A percentile compares a stretch with the other conserved stretches of the same genome.
These are phyloP conservation scores for Austrolebias charrua DNA, from an alignment of 2,797 vertebrate genomes.

Conservation along the genomic window DNA sequence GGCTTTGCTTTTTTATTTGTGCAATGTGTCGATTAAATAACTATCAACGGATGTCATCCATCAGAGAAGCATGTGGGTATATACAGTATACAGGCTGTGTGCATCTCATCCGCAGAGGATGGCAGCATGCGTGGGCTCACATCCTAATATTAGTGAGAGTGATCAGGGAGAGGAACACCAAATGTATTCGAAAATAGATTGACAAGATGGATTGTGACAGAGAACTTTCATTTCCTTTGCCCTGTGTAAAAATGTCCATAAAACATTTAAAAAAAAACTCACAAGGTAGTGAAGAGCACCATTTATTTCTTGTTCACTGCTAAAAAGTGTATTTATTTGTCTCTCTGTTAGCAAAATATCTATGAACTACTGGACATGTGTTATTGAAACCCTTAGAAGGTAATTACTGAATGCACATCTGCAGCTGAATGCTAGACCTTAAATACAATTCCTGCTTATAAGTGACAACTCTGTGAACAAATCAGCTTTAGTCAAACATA, in stretches of 20 bases:
- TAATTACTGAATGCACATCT: too few relatives aligned
- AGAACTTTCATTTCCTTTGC: constrained; percentile 12
- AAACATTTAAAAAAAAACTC: background rate
- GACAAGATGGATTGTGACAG: constrained; percentile 1
- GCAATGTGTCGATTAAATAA: constrained; percentile 6
- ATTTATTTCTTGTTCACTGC: too few relatives aligned
- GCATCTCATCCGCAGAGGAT: constrained; percentile 6
- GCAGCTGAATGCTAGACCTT: too few relatives aligned
- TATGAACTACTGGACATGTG: too few relatives aligned
- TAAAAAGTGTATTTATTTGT: too few relatives aligned
- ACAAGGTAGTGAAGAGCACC: too few relatives aligned
- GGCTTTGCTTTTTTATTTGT: background rate
- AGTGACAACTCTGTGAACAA: too few relatives aligned
- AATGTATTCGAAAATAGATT: constrained; percentile 12
- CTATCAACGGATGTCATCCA: constrained; percentile 19
- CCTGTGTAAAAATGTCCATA: background rate
- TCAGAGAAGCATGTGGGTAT: background rate
- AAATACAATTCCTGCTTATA: too few relatives aligned
- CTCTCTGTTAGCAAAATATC: too few relatives aligned
- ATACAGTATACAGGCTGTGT: constrained; percentile 1
- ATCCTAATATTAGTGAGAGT: constrained; percentile 17
- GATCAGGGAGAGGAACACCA: constrained; percentile 3
- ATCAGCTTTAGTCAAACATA: background rate
- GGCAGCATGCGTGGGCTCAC: constrained; percentile 16
- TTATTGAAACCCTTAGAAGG: too few relatives aligned